Base-by-base conservation (phyloP, 2,797 vertebrate genomes). In the Aythya fuligula region DNA sequence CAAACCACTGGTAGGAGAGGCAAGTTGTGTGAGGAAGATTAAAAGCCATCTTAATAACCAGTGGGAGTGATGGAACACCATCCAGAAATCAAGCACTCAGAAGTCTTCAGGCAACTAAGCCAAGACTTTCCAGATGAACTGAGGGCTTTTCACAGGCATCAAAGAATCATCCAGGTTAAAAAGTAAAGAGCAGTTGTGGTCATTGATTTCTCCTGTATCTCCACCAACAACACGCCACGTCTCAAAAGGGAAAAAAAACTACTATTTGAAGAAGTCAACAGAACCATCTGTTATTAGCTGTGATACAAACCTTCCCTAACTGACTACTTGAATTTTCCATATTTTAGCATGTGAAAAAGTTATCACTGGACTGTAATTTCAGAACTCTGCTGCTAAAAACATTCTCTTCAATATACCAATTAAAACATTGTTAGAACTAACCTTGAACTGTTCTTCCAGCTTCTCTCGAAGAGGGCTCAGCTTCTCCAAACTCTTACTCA, bases 371-470 rank as follows among this genome's bases (percentile, higher is more conserved):
- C 41, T 80, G 51, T 54, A 73, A 93, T 78, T 90, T 84, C 81
- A 74, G 65, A 94, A 89, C 56, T 83, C 45, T 8, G 34, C 36
- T 72, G n/a, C 51, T 89, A 89, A 94, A 95, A 89, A 87, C 47
- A 83, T 8, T 39, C 61, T 90, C 47, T 47, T 74, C 84, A 49
- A 58, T 60, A 66, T 10, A 64, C 39, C 69, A 95, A 94, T 90
- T 79, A 89, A 32, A 61, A 49, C 4, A 11, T 24, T 76, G 89
- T 88, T 89, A 76, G 30, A 85, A 97, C 98, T 89, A 95, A 99
- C 99, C 99, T 99, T 99, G 96, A 99, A 99, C 92, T 99, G 99
- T 92, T 99, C 99, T 97, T 99, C 99, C 97, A 99, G 98, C 81
- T 98, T 99, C 97, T 99, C 99, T 97, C 99, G 98, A 98, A 99